Conservation (phyloP, 2,113 vertebrate species). For the Larimichthys polyactis region DNA sequence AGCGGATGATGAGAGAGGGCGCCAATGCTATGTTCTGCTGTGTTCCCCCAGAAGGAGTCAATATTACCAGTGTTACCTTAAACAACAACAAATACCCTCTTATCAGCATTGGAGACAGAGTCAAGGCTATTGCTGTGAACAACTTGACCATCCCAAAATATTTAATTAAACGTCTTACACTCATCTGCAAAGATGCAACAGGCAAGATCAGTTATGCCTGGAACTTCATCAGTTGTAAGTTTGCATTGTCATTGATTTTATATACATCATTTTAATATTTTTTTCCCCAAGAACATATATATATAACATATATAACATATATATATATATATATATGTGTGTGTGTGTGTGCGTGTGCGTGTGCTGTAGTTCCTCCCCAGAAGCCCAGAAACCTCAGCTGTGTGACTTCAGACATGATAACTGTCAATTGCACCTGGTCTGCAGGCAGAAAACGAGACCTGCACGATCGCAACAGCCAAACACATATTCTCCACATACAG, state of each 20-base stretch:
- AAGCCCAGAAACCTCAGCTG: constrained; percentile 75
- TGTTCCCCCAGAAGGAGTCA: constrained; percentile 47
- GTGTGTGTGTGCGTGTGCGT: not conserved
- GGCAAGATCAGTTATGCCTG: fast-evolving
- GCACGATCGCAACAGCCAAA: not conserved
- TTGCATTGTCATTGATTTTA: not conserved
- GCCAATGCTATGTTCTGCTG: constrained; percentile 72
- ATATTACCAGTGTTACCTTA: constrained; percentile 49
- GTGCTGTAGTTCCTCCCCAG: constrained; percentile 67
- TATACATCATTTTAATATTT: not conserved
- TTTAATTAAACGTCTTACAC: not conserved
- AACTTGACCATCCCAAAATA: constrained; percentile 25
- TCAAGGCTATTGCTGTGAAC: constrained; percentile 66
- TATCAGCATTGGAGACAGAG: constrained; percentile 41
- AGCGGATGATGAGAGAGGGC: constrained; percentile 59
- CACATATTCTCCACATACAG: constrained; percentile 62
- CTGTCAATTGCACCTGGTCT: constrained; percentile 68
- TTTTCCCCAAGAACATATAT: not conserved
- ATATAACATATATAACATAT: not conserved
- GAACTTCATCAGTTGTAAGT: constrained; percentile 76
- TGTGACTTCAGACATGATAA: constrained; percentile 61
- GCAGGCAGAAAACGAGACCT: constrained; percentile 23
- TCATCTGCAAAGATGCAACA: constrained; percentile 19
- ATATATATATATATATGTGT: not conserved
- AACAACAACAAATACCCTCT: not conserved